Base-by-base conservation (phyloP, 2,797 vertebrate species). In the Pelochelys cantorii region DNA sequence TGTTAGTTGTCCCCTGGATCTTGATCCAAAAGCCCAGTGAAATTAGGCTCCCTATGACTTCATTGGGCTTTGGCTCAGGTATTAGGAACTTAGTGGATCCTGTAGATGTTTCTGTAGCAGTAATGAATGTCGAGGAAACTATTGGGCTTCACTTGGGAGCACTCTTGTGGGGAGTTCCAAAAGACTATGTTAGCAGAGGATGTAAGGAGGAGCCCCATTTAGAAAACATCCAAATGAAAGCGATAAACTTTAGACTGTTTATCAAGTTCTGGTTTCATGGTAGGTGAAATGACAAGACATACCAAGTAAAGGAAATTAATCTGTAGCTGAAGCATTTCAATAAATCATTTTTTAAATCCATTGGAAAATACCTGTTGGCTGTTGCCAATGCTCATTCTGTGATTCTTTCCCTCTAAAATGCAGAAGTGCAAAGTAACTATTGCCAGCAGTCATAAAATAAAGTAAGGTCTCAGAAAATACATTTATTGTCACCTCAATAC, bases 381-480 rank as follows among this genome's bases (percentile, higher is more conserved):
- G 79, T 80, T 88, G 59, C 83, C 94, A 95, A 93, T 87, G 62
- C 86, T 94, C 88, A 74, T 88, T 97, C 92, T 89, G 53, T 88
- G 91, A 95, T 89, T 92, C 81, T 95, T 90, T 93, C 55, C 81
- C 84, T 92, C 86, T 85, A 31, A 95, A 93, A 88, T 83, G 57
- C 79, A 94, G 65, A 94, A 96, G 87, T 83, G 79, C 86, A 91
- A 90, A 90, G 93, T 88, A 92, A 88, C 75, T 85, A 34, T 92
- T 96, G 95, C 93, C 96, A 95, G 81, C 60, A 94, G 78, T 93
- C 91, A 90, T 84, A 96, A 96, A 94, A 88, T 81, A 60, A 96
- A 95, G 83, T 85, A 96, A 74, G 59, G 18, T 87, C 79, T 95
- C 84, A 88, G 84, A 92, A 83, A 85, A 83, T 79, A 88, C 65